Evolutionary conservation across 1,140 invertebrate genomes (phyloP), one percentile per base, ranked within the genome.

Genomic region (Hormaphis cornu): DNA sequence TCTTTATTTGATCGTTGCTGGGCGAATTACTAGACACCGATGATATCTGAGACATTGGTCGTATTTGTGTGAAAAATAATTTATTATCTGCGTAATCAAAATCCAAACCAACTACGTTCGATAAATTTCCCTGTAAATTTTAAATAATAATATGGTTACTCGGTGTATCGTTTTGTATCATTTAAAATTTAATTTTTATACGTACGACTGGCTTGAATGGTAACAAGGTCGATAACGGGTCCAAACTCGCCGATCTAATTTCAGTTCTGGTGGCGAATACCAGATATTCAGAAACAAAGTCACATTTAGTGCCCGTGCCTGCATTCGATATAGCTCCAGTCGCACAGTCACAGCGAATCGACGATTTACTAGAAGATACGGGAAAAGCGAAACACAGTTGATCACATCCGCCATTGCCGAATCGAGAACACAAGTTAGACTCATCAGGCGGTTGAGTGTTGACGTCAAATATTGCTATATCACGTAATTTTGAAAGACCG

Each of bases 321-420:
- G 76, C 70, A n/a, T n/a, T n/a, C 1, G 82, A 81, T 20, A 89
- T 74, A 20, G 85, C 75, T 7, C 97, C 97, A 0, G 89, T 89
- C 0, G 95, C 89, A 79, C 97, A 99, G 14, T 91, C 90, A 78
- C 97, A 99, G 40, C 81, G 83, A 71, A 84, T 86, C n/a, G 81
- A 81, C n/a, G 77, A 76, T n/a, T 76, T 80, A 33, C 74, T 77
- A 14, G 86, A 84, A 0, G 82, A 79, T 8, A n/a, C n/a, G 0
- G 94, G 93, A 75, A 89, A 88, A 14, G 95, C 91, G 78, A 98
- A 99, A 77, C 97, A 99, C 0, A 99, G 80, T 76, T 99, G 96
- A 69, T 92, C 87, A 77, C 96, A 99, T 9, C 88, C 89, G 0
- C 88, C 87, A 75, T 91, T 89, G 3, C 84, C 76, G 8, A 83